Evolutionary conservation across 1,140 invertebrate genomes (phyloP), one percentile per base, ranked within the genome.

Genomic region (Eulimnadia texana): DNA sequence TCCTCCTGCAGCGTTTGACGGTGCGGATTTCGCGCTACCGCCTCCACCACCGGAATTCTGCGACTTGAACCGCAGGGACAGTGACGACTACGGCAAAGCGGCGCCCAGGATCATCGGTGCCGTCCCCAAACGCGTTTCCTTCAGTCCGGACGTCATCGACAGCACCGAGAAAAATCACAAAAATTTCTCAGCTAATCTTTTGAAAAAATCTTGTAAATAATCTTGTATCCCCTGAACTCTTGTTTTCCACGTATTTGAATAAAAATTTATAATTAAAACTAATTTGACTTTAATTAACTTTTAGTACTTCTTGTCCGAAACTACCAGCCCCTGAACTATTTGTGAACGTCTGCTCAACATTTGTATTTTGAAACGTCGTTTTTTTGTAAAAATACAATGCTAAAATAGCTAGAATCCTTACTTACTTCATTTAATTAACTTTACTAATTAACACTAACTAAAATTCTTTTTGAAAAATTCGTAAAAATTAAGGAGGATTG

Each of bases 1-100:
- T 19, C 68, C 71, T 19, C 69, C 68, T 1, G 67, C 69, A 9
- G 68, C 67, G 52, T 69, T 69, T 64, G 64, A 66, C 16, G 65
- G 66, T 61, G 63, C 66, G 25, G 66, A 67, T 60, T 73, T 84
- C 23, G 83, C 84, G 58, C 74, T 86, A 2, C 84, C 84, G 10
- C 85, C 85, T n/a, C 84, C 85, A n/a, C 85, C 85, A 6, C 60
- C 60, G 13, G 84, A 86, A 69, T 87, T 86, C 68, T 80, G 76
- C 53, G 81, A 76, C 49, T 64, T 67, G 28, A 61, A 19, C 23
- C 50, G 13, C 27, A 33, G 50, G 28, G n/a, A 33, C 3, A 52
- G 28, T 16, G 60, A 54, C 60, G 60, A 33, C 25, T 19, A 9
- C 28, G 50, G 50, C 50, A 47, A 52, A 62, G 23, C 50, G 58